Evolutionary conservation across 2,888 invertebrate species (phyloP).

Genomic region (Napeogenes inachia): DNA sequence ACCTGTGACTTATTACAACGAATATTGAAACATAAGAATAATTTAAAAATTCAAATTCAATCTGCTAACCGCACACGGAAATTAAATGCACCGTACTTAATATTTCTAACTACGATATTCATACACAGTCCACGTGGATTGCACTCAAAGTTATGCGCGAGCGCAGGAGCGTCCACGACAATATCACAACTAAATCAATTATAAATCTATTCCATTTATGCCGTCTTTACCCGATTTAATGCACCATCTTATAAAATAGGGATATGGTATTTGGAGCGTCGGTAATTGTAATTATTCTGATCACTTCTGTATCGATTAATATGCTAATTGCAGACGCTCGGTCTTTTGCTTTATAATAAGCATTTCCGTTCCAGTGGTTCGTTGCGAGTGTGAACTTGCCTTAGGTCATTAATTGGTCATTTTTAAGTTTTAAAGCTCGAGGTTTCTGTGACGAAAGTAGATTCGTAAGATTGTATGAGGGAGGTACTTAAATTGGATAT

Average conservation of each 20-base stretch:
- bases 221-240: constrained; percentile 50
- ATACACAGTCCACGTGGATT: constrained; percentile 62
- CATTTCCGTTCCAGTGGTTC: constrained; percentile 54
- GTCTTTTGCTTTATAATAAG: constrained; percentile 44
- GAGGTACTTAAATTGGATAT: no score
- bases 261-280: constrained; percentile 67
- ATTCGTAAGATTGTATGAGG: no score
- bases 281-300: constrained; percentile 24
- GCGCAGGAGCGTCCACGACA: constrained; percentile 43
- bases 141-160: constrained; percentile 49
- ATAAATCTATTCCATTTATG: constrained; percentile 51
- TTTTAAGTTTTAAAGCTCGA: not conserved
- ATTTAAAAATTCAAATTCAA: constrained; percentile 45
- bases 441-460: no score
- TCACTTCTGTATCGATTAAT: constrained; percentile 24
- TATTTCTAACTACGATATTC: constrained; percentile 72
- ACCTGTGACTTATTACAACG: constrained; percentile 9
- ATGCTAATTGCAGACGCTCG: constrained; percentile 47
- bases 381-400: constrained; percentile 50
- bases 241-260: constrained; percentile 62
- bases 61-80: constrained; percentile 45
- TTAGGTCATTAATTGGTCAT: constrained; percentile 20
- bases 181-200: constrained; percentile 73
- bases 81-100: constrained; percentile 73
- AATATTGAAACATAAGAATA: constrained; percentile 21